Conservation (phyloP, 2,888 invertebrate species). For the Sphaerophoria rueppellii region DNA sequence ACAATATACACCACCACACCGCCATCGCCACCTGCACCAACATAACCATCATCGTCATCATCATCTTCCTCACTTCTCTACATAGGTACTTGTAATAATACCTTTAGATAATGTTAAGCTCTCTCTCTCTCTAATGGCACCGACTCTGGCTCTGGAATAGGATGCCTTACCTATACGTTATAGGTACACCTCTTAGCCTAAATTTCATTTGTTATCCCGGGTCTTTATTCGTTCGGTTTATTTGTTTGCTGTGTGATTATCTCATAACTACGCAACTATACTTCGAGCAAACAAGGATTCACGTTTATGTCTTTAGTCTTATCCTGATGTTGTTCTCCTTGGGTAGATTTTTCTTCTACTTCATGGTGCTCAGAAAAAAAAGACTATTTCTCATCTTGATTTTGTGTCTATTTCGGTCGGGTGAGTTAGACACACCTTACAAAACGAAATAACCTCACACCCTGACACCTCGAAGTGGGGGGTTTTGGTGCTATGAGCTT, state of each 20-base stretch:
- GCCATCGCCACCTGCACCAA: too few relatives aligned
- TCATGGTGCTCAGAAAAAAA: slow-evolving; percentile 10
- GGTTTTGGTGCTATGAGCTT: slow-evolving; percentile 29
- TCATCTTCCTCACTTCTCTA: background rate
- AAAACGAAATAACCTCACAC: background rate
- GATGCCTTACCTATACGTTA: background rate
- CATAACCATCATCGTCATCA: background rate
- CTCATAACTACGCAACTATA: slow-evolving; percentile 69
- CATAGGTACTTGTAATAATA: background rate
- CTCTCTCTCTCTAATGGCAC: background rate
- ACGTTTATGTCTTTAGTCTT: slow-evolving; percentile 53
- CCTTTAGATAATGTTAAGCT: slow-evolving; percentile 1
- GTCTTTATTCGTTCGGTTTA: slow-evolving; percentile 55
- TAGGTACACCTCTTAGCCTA: slow-evolving; percentile 23
- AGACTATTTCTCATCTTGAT: slow-evolving; percentile 48
- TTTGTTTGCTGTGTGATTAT: slow-evolving; percentile 71
- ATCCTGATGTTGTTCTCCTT: slow-evolving; percentile 51
- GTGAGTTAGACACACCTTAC: slow-evolving; percentile 21
- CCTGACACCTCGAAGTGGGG: too few relatives aligned
- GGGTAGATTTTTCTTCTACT: slow-evolving; percentile 13
- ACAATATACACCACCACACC: too few relatives aligned
- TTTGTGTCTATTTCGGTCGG: slow-evolving; percentile 32
- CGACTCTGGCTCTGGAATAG: too few relatives aligned
- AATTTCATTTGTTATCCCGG: slow-evolving; percentile 51
- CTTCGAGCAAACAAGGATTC: slow-evolving; percentile 53